A percentile compares a stretch with the other conserved stretches of the same genome.
Conservation (phyloP, 2,888 invertebrate species). For the Amitus sp. region DNA sequence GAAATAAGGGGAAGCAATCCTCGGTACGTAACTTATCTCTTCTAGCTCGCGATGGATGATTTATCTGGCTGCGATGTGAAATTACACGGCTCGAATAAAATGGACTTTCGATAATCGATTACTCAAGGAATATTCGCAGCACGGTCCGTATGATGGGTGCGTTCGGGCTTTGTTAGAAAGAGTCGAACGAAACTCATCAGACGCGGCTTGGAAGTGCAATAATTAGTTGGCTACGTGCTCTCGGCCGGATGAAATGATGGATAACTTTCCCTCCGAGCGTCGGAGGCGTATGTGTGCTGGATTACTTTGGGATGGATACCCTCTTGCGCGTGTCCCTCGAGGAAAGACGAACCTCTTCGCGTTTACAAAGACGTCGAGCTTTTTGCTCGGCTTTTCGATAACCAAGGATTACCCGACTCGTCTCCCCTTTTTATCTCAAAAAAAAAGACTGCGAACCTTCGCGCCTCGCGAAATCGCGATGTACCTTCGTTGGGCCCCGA, state of each 20-base stretch:
- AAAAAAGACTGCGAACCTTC: too few relatives aligned
- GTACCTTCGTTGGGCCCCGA: too few relatives aligned
- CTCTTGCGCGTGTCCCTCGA: constrained; percentile 10
- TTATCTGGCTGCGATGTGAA: constrained; percentile 4
- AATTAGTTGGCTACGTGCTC: constrained; percentile 31
- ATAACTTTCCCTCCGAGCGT: constrained; percentile 15
- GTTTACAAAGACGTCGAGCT: constrained; percentile 30
- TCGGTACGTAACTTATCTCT: background rate
- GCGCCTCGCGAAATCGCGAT: constrained; percentile 5
- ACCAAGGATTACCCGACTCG: constrained; percentile 32
- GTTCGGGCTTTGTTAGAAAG: background rate
- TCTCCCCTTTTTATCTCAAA: too few relatives aligned
- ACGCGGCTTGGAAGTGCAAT: constrained; percentile 19
- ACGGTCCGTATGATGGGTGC: background rate
- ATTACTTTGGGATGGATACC: constrained; percentile 14
- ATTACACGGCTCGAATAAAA: constrained; percentile 7
- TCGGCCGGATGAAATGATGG: constrained; percentile 23
- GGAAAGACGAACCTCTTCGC: constrained; percentile 10
- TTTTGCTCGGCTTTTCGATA: constrained; percentile 27
- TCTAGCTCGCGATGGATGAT: constrained; percentile 4
- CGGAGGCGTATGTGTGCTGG: constrained; percentile 7
- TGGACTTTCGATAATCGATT: constrained; percentile 9
- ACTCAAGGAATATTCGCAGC: background rate
- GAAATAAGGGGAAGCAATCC: too few relatives aligned
- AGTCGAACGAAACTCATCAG: constrained; percentile 16